Conservation (phyloP, 2,888 invertebrate species). For the Brachynemurus nebulosus region DNA sequence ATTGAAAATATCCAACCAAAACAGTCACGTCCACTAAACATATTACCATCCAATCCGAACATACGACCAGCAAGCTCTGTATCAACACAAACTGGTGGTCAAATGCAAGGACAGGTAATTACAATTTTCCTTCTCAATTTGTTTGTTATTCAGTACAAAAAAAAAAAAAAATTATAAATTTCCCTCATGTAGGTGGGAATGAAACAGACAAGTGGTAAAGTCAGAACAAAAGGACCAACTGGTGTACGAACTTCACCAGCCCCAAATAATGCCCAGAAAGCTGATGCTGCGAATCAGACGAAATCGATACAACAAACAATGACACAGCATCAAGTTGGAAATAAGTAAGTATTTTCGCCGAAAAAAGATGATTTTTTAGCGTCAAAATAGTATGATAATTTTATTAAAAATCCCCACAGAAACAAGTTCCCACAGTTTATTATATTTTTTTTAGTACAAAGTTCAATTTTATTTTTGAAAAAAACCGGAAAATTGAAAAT, state of each 20-base stretch:
- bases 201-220: constrained; percentile 38
- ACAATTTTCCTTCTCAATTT: too few relatives aligned
- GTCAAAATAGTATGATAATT: too few relatives aligned
- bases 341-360: constrained; percentile 36
- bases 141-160: too few relatives aligned
- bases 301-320: constrained; percentile 38
- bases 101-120: constrained; percentile 36
- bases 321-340: constrained; percentile 31
- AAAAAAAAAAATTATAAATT: too few relatives aligned
- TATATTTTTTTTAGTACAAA: too few relatives aligned
- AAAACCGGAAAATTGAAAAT: too few relatives aligned
- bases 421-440: too few relatives aligned
- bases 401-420: too few relatives aligned
- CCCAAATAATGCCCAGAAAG: constrained; percentile 44
- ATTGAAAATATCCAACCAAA: constrained; percentile 40
- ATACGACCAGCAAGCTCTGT: constrained; percentile 70
- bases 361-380: too few relatives aligned
- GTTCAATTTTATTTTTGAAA: too few relatives aligned
- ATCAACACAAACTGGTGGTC: constrained; percentile 62
- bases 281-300: constrained; percentile 61
- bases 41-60: constrained; percentile 38
- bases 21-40: constrained; percentile 31
- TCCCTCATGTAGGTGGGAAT: constrained; percentile 1
- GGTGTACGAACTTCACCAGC: constrained; percentile 54
- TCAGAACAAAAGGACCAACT: constrained; percentile 52